phyloP scores from a whole-genome alignment of 2,888 invertebrate genomes.

The Drepanosiphum platanoidis region DNA sequence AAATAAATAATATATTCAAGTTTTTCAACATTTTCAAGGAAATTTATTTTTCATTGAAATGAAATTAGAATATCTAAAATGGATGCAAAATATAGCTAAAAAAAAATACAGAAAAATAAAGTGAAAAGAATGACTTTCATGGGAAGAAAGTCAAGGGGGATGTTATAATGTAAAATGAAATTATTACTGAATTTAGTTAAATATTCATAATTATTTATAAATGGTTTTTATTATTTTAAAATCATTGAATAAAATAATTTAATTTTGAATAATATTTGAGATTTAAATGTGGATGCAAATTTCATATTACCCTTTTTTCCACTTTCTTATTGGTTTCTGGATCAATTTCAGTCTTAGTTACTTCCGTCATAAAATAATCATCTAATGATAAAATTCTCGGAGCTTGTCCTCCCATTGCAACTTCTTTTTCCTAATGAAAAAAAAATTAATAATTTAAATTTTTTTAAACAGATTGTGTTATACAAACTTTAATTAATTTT shows the following conservation, averaged over 20 bases:
- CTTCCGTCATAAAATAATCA: slow-evolving; percentile 93
- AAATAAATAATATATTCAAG: no score
- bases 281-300: slow-evolving; percentile 11
- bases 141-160: no score
- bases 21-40: no score
- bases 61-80: no score
- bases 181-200: no score
- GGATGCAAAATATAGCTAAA: no score
- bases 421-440: slow-evolving; percentile 73
- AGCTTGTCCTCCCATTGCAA: slow-evolving; percentile 87
- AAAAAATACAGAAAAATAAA: no score
- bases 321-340: slow-evolving; percentile 79
- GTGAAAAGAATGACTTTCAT: no score
- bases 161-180: no score
- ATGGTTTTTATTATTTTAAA: no score
- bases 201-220: no score
- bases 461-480: not conserved
- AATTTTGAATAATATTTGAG: slow-evolving; percentile 47
- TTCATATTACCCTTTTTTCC: slow-evolving; percentile 70
- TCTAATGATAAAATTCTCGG: slow-evolving; percentile 92
- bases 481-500: slow-evolving; percentile 80
- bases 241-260: slow-evolving; percentile 63
- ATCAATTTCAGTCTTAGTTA: slow-evolving; percentile 78
- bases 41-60: no score
- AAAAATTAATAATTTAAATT: not conserved